Percentiles rank a stretch among this genome's conserved stretches.
These are phyloP conservation scores for Thalassoma bifasciatum DNA, from an alignment of 2,113 vertebrate species.

Conservation along the genomic window DNA sequence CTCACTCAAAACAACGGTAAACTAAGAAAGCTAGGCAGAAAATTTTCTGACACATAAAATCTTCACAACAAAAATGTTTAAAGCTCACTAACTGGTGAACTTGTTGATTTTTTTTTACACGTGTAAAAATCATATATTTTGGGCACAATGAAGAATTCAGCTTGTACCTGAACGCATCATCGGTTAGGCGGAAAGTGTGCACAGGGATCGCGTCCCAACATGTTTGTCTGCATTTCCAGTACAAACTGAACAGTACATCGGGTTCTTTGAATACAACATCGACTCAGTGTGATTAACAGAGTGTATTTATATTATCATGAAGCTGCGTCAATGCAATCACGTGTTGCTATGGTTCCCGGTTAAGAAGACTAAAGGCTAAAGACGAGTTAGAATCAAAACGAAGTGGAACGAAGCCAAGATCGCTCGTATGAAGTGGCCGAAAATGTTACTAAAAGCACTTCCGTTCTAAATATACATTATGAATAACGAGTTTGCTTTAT, in stretches of 20 bases:
- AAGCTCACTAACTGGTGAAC: too few relatives aligned
- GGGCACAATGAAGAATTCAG: fast-evolving
- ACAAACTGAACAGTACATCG: background rate
- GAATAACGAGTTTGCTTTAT: background rate
- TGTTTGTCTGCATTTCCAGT: background rate
- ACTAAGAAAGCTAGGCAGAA: background rate
- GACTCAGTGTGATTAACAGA: fast-evolving
- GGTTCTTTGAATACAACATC: background rate
- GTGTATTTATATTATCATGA: fast-evolving
- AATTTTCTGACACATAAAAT: background rate
- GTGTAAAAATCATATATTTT: background rate
- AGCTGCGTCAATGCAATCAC: fast-evolving
- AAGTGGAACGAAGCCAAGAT: background rate
- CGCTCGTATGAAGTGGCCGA: fast-evolving
- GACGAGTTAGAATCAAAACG: background rate
- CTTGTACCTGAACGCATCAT: conserved; percentile 25
- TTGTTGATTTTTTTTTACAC: too few relatives aligned
- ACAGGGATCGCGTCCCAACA: background rate
- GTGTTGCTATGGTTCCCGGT: too few relatives aligned
- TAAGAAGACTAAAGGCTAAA: too few relatives aligned
- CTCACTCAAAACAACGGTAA: background rate
- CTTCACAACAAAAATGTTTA: too few relatives aligned
- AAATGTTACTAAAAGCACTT: background rate
- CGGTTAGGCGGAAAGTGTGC: conserved; percentile 18
- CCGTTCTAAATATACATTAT: background rate